Evolutionary conservation across 2,113 vertebrate genomes (phyloP), one percentile per base, ranked within the genome.

Genomic region (Boulengerochromis microlepis): DNA sequence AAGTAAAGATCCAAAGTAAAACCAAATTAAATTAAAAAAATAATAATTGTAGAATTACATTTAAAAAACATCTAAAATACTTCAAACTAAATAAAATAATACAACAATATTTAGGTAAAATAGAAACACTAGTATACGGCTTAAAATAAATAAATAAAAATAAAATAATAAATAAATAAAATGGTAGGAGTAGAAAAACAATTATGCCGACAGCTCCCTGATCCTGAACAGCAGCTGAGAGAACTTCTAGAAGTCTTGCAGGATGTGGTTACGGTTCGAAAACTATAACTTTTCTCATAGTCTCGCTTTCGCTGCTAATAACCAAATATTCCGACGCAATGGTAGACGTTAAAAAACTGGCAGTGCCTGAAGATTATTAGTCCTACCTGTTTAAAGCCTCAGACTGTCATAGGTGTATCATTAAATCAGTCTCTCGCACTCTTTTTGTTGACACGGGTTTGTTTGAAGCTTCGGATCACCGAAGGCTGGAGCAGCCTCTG

Each of bases 11-110:
- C 26, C 16, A 33, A 61, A 61, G 57, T 33, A 61, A 61, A 61
- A 61, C 29, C 9, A 0, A 7, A 33, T 61, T 0, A 6, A 61
- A 61, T 31, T 4, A 61, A 16, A 59, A 10, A 0, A 6, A 29
- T 1, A 2, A 16, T 5, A 59, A 16, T 1, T 61, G 9, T 64
- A 19, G 9, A 64, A 64, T 33, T 64, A 11, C 5, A 10, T 64
- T 19, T 4, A 61, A 10, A 61, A 59, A 33, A 19, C 18, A 33
- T 19, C 31, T 35, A 5, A 64, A 64, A 11, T 35, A 33, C 16
- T 33, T 61, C 1, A 61, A 61, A 18, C 15, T 18, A 61, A 33
- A 31, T 33, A 57, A 57, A 7, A 10, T n/a, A 18, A 29, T 18
- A 59, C 26, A 31, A 59, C 4, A 31, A 61, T 6, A 61, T 31